A percentile compares a stretch with the other conserved stretches of the same genome.
phyloP scores from a whole-genome alignment of 2,888 invertebrate species.

The Margaritifera margaritifera region DNA sequence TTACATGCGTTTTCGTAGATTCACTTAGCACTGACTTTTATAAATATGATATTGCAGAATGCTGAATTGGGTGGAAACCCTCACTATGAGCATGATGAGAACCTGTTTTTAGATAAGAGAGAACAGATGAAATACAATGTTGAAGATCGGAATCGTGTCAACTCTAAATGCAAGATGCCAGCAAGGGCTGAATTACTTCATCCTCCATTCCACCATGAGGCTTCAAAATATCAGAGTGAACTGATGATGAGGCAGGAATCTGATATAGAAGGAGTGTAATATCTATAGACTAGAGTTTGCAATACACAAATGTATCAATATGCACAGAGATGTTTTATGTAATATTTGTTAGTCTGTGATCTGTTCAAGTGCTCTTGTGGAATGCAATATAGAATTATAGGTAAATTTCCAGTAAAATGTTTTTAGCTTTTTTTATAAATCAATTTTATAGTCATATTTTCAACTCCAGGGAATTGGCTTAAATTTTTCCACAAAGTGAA shows the following conservation, averaged over 20 bases:
- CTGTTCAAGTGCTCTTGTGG: too few relatives aligned
- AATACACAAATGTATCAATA: too few relatives aligned
- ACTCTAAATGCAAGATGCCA: constrained; percentile 63
- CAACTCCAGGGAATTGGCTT: too few relatives aligned
- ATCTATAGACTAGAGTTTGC: too few relatives aligned
- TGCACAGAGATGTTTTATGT: too few relatives aligned
- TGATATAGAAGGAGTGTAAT: too few relatives aligned
- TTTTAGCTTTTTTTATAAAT: too few relatives aligned
- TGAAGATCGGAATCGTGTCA: constrained; percentile 66
- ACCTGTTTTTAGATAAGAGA: constrained; percentile 69
- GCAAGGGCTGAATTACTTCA: constrained; percentile 59
- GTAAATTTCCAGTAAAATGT: too few relatives aligned
- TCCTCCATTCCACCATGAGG: constrained; percentile 65
- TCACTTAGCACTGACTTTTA: neutral
- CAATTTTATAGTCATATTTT: too few relatives aligned
- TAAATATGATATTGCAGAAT: constrained; percentile 58
- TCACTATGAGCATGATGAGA: constrained; percentile 71
- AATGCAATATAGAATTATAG: too few relatives aligned
- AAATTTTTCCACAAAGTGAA: too few relatives aligned
- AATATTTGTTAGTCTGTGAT: too few relatives aligned
- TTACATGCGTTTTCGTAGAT: neutral
- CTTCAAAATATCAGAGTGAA: constrained; percentile 66
- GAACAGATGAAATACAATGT: constrained; percentile 72
- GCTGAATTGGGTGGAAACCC: constrained; percentile 67
- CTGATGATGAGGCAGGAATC: constrained; percentile 63